Base-by-base conservation (phyloP, 2,797 vertebrate genomes). In the Sebastes vulpes region DNA sequence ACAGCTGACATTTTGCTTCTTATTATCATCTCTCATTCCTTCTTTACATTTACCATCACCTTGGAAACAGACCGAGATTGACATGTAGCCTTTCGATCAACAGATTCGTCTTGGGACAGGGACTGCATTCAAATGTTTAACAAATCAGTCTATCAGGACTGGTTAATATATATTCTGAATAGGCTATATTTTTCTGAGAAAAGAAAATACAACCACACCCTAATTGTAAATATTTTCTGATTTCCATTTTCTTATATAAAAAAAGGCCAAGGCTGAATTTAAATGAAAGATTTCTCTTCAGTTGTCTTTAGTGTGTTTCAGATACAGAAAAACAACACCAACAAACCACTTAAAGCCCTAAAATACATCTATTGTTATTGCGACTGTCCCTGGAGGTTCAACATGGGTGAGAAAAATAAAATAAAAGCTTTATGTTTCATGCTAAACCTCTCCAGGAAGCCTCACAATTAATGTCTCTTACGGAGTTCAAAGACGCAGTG, bases 1-100 rank as follows among this genome's bases (percentile, higher is more conserved):
- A 65, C 65, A 46, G 65, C 32, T 89, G 76, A 81, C 79, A 89
- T 86, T 84, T 88, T 81, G 26, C 23, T 42, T 71, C 7, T 59
- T 77, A 23, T 65, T 65, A 72, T 59, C 23, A 21, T 79, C 26
- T 20, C 56, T 71, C 26, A 23, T 38, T 63, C 29, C 6, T 61
- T 68, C 31, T 20, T 72, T 72, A 56, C n/a, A 26, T 86, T 81
- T 58, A 61, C 38, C 42, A 72, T 84, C 69, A 48, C 78, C 59
- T 26, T 72, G 77, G 73, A 82, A 75, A 85, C 75, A 56, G 29
- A 60, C 67, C 31, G 65, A 65, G 65, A 65, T 56, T 65, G 76
- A 64, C 70, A 53, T 6, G 25, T 65, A 71, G 18, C 59, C 54
- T 80, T 85, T 77, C 12, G 6, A 67, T 60, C 32, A 48, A 68